A percentile compares a stretch with the other conserved stretches of the same genome.
Evolutionary conservation across 2,888 invertebrate genomes (phyloP).

Genomic region (Pristionchus exspectatus): DNA sequence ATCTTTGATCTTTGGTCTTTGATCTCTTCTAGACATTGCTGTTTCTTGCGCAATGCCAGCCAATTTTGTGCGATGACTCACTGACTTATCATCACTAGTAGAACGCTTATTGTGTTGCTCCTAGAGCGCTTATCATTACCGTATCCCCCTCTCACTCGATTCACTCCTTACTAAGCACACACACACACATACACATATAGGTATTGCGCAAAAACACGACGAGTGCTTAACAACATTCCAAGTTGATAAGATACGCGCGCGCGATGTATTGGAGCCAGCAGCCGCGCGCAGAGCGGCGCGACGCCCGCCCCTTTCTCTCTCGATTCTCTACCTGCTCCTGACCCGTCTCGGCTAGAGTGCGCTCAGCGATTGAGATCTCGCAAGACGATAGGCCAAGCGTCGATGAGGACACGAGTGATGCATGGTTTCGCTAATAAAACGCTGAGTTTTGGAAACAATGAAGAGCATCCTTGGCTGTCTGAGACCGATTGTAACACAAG

Average conservation of each 20-base stretch:
- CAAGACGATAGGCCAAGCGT: not conserved
- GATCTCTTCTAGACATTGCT: too few species aligned
- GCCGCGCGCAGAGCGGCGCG: not conserved
- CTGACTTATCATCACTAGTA: not conserved
- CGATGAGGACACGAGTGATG: conserved; percentile 32
- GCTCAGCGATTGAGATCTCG: not conserved
- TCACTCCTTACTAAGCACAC: conserved; percentile 2
- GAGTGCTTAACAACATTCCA: conserved; percentile 50
- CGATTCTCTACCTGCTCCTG: not conserved
- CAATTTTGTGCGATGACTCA: not conserved
- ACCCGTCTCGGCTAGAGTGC: conserved; percentile 3
- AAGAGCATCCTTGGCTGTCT: conserved; percentile 40
- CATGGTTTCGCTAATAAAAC: conserved; percentile 14
- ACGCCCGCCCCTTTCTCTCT: conserved; percentile 3
- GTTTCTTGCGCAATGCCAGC: not conserved
- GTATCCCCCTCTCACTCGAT: not conserved
- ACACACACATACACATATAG: conserved; percentile 10
- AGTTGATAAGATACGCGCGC: conserved; percentile 27
- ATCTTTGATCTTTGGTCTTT: not conserved
- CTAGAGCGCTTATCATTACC: conserved; percentile 10
- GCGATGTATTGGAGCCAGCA: conserved; percentile 1
- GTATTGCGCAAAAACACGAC: conserved; percentile 47
- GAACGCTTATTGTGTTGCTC: not conserved
- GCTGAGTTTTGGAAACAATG: conserved; percentile 29
- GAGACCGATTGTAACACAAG: not conserved